These are phyloP conservation scores for Acronicta leporina DNA, from an alignment of 2,888 invertebrate species.

Conservation along the genomic window DNA sequence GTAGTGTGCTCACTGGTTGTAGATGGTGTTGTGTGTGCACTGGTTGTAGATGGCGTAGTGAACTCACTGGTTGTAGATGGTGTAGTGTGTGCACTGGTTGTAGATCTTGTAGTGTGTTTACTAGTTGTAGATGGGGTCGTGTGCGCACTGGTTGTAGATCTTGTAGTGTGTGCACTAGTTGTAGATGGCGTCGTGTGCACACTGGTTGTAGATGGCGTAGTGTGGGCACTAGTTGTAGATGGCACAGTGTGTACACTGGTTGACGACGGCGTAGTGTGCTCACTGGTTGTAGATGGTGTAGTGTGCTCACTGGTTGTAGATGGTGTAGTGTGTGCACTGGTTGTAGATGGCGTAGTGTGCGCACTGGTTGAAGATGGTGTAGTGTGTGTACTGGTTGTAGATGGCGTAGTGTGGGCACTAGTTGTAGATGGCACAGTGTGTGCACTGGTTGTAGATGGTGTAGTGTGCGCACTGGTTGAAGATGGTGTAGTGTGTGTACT, in stretches of 20 bases:
- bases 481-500: not conserved
- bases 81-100: not conserved
- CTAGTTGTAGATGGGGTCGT: conserved; percentile 2
- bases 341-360: not conserved
- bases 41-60: conserved; percentile 5
- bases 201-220: not conserved
- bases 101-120: not conserved
- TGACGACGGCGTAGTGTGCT: not conserved
- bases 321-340: not conserved
- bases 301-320: not conserved
- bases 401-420: not conserved
- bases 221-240: not conserved
- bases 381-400: not conserved
- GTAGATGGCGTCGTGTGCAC: not conserved
- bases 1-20: not conserved
- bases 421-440: not conserved
- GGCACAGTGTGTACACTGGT: not conserved
- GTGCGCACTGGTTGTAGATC: not conserved
- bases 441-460: not conserved
- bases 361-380: not conserved
- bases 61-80: conserved; percentile 2
- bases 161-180: not conserved
- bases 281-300: not conserved
- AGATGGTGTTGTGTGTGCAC: not conserved
- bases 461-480: not conserved